phyloP scores from a whole-genome alignment of 2,888 invertebrate species.

The Arge pagana region DNA sequence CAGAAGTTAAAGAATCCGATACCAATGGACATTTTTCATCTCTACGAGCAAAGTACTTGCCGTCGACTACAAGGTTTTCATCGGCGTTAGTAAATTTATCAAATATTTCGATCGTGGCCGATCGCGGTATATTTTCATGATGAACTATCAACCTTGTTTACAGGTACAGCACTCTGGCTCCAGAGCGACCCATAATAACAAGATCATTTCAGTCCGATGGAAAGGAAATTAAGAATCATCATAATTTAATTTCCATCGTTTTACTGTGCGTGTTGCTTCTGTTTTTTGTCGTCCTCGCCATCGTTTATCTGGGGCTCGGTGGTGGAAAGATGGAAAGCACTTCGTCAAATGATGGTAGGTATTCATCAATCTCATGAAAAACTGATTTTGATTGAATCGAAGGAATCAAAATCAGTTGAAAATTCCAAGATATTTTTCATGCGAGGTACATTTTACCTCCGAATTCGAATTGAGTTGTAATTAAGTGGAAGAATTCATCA shows the following conservation, averaged over 20 bases:
- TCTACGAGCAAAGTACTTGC: constrained; percentile 45
- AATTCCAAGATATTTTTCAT: too few species aligned
- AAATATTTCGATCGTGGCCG: constrained; percentile 23
- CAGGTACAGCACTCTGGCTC: constrained; percentile 41
- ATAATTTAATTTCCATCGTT: constrained; percentile 56
- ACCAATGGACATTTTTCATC: constrained; percentile 53
- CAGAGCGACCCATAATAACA: constrained; percentile 43
- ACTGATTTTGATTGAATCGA: constrained; percentile 3
- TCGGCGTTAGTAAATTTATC: not conserved
- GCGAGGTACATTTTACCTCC: too few species aligned
- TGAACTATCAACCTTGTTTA: not conserved
- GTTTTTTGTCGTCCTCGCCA: constrained; percentile 55
- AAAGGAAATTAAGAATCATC: constrained; percentile 50
- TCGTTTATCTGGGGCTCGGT: constrained; percentile 57
- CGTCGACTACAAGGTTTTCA: constrained; percentile 44
- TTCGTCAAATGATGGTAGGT: constrained; percentile 54
- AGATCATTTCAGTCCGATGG: constrained; percentile 43
- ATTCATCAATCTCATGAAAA: constrained; percentile 31
- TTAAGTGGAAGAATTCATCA: too few species aligned
- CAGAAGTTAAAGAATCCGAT: constrained; percentile 51
- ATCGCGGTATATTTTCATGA: not conserved
- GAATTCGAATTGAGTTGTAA: too few species aligned
- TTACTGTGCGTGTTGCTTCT: constrained; percentile 52
- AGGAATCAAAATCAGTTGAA: too few species aligned
- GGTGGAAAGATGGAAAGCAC: constrained; percentile 52